phyloP scores from a whole-genome alignment of 2,113 vertebrate species.

The Chrysemys picta region DNA sequence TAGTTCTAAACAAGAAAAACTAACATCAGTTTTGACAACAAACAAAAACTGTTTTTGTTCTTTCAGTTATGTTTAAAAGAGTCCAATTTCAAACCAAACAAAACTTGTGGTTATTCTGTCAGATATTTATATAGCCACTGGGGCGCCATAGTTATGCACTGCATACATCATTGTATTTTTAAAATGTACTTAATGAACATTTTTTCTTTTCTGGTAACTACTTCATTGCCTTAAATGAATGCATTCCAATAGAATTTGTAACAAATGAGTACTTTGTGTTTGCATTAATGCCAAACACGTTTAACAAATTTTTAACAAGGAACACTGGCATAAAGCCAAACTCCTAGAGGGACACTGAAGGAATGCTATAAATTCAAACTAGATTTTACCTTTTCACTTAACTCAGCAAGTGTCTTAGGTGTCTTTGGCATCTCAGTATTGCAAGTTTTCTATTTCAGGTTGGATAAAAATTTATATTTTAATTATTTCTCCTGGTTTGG shows the following conservation, averaged over 20 bases:
- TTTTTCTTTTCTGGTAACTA: constrained; percentile 88
- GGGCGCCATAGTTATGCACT: constrained; percentile 86
- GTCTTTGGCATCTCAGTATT: constrained; percentile 76
- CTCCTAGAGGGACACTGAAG: constrained; percentile 86
- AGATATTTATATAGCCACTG: constrained; percentile 90
- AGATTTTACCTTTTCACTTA: constrained; percentile 85
- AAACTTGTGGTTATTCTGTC: constrained; percentile 93
- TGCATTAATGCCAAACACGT: constrained; percentile 92
- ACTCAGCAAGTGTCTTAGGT: constrained; percentile 84
- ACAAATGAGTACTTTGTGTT: constrained; percentile 95
- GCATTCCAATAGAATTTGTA: constrained; percentile 90
- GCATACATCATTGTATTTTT: constrained; percentile 94
- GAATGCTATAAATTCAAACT: constrained; percentile 86
- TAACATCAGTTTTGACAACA: constrained; percentile 83
- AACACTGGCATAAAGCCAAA: constrained; percentile 86
- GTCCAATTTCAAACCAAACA: constrained; percentile 90
- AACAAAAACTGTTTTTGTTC: constrained; percentile 85
- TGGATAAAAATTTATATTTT: constrained; percentile 56
- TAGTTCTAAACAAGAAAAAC: constrained; percentile 77
- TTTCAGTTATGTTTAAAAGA: constrained; percentile 83
- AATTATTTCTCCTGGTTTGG: constrained; percentile 68
- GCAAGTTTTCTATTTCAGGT: constrained; percentile 55
- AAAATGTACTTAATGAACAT: constrained; percentile 88
- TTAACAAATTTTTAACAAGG: constrained; percentile 93
- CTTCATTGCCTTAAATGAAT: constrained; percentile 89